A percentile compares a stretch with the other conserved stretches of the same genome.
phyloP scores from a whole-genome alignment of 1,140 invertebrate species.

The Philopotamus ludificatus region DNA sequence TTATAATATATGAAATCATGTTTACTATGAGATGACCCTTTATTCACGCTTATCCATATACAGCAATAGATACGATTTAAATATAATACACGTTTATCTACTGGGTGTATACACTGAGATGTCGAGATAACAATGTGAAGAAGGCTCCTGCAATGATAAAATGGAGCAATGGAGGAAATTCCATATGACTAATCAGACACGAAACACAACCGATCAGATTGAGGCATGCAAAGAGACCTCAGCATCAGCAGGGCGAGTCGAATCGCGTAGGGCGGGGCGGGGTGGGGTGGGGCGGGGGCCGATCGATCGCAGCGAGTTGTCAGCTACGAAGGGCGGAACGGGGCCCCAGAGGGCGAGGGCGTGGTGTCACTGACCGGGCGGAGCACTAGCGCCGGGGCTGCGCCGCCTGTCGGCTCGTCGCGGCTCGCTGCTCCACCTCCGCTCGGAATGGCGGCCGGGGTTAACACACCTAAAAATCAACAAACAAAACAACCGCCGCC shows the following conservation, averaged over 20 bases:
- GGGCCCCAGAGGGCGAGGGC: neutral
- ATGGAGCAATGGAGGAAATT: too few relatives aligned
- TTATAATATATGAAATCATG: too few relatives aligned
- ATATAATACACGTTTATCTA: too few relatives aligned
- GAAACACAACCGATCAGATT: too few relatives aligned
- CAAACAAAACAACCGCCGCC: neutral
- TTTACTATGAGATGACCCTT: too few relatives aligned
- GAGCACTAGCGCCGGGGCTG: neutral
- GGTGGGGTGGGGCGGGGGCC: neutral
- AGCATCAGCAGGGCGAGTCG: neutral
- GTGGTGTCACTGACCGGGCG: neutral
- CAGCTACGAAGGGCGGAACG: neutral
- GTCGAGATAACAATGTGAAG: too few relatives aligned
- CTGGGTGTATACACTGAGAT: too few relatives aligned
- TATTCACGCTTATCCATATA: too few relatives aligned
- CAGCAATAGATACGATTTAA: too few relatives aligned
- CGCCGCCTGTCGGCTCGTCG: neutral
- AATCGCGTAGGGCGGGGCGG: neutral
- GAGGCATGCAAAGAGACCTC: too few relatives aligned
- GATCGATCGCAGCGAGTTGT: neutral
- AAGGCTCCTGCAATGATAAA: too few relatives aligned
- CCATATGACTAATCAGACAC: too few relatives aligned
- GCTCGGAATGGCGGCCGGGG: constrained; percentile 25
- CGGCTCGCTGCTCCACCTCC: constrained; percentile 4
- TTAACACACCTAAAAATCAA: constrained; percentile 12